Evolutionary conservation across 2,797 vertebrate species (phyloP).

Genomic region (Melanotaenia nigrans): DNA sequence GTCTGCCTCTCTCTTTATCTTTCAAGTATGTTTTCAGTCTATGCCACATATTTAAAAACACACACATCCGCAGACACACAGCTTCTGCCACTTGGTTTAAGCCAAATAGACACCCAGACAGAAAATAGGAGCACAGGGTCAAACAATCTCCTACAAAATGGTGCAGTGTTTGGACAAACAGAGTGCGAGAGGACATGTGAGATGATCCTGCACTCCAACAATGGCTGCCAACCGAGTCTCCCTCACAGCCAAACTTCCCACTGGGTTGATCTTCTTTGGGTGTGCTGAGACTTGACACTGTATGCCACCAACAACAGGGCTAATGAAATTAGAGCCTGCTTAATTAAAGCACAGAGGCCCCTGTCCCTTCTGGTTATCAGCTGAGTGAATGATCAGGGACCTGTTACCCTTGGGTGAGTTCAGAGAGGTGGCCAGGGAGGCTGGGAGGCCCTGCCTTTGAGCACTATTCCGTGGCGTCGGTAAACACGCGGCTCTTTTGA

Average conservation of each 20-base stretch:
- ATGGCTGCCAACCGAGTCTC: slow-evolving; percentile 52
- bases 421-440: slow-evolving; percentile 48
- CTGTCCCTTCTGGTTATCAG: slow-evolving; percentile 77
- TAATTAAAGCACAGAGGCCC: slow-evolving; percentile 81
- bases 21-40: slow-evolving; percentile 66
- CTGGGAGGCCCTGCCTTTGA: slow-evolving; percentile 65
- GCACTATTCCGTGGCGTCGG: slow-evolving; percentile 67
- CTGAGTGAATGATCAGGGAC: slow-evolving; percentile 75
- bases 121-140: slow-evolving; percentile 42
- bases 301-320: slow-evolving; percentile 71
- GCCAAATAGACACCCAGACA: slow-evolving; percentile 48
- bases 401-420: slow-evolving; percentile 60
- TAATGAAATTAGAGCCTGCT: slow-evolving; percentile 85
- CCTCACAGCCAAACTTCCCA: slow-evolving; percentile 67
- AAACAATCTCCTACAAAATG: slow-evolving; percentile 47
- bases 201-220: slow-evolving; percentile 48
- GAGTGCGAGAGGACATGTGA: slow-evolving; percentile 42
- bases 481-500: slow-evolving; percentile 83
- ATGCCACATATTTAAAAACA: slow-evolving; percentile 46
- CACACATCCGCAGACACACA: slow-evolving; percentile 43
- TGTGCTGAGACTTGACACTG: slow-evolving; percentile 76
- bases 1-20: slow-evolving; percentile 48
- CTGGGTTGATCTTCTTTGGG: slow-evolving; percentile 72
- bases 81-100: slow-evolving; percentile 53
- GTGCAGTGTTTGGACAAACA: slow-evolving; percentile 44